These are phyloP conservation scores for Megalurothrips usitatus DNA, from an alignment of 2,888 invertebrate genomes.

Conservation along the genomic window DNA sequence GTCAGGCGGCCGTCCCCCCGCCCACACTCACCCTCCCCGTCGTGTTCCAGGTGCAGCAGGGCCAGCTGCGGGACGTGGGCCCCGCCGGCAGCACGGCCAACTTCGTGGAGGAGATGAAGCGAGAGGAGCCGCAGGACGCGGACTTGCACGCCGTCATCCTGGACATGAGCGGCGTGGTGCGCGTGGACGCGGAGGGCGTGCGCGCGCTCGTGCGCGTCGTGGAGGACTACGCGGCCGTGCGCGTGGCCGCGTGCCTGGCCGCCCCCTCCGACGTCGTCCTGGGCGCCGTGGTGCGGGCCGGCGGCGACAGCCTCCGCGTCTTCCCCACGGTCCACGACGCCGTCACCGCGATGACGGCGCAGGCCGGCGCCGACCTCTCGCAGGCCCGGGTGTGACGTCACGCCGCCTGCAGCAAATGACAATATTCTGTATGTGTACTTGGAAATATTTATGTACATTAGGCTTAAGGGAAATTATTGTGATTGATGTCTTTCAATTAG, in stretches of 20 bases:
- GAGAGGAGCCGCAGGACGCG: constrained; percentile 40
- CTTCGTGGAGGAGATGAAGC: constrained; percentile 32
- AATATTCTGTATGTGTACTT: not conserved
- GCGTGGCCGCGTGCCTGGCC: constrained; percentile 56
- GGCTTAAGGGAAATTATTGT: not conserved
- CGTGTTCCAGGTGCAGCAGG: not conserved
- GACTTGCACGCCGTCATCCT: constrained; percentile 60
- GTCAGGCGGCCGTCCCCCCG: no score
- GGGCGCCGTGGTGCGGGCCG: not conserved
- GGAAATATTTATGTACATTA: not conserved
- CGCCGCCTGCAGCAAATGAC: not conserved
- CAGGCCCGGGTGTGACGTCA: constrained; percentile 1
- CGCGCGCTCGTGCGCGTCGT: constrained; percentile 55
- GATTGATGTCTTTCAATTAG: constrained; percentile 23
- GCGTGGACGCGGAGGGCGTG: constrained; percentile 67
- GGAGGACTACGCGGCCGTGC: constrained; percentile 53
- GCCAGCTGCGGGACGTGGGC: constrained; percentile 32
- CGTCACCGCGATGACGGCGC: not conserved
- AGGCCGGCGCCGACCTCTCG: not conserved
- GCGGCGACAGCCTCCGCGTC: not conserved
- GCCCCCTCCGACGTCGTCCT: constrained; percentile 58
- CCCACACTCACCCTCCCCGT: not conserved
- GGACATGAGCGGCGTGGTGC: constrained; percentile 65
- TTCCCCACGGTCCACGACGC: constrained; percentile 15
- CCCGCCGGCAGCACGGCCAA: constrained; percentile 14